A percentile compares a stretch with the other conserved stretches of the same genome.
phyloP scores from a whole-genome alignment of 2,888 invertebrate genomes.

The Leucophenga maculata region DNA sequence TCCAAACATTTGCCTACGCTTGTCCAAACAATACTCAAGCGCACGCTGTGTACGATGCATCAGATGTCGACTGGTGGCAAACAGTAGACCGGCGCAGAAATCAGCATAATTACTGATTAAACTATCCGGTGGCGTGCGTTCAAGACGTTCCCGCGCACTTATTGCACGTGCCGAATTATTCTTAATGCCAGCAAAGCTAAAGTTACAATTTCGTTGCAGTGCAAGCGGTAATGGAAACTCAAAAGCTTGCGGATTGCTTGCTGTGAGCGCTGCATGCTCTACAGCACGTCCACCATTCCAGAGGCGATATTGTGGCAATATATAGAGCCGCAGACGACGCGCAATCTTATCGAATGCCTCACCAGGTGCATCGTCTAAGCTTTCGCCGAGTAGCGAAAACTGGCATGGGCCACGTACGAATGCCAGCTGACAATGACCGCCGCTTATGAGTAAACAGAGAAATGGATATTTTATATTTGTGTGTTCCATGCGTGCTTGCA shows the following conservation, averaged over 20 bases:
- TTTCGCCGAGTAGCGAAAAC: constrained; percentile 85
- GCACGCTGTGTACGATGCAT: constrained; percentile 88
- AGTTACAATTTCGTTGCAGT: constrained; percentile 84
- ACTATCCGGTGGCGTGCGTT: constrained; percentile 77
- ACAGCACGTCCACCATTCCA: constrained; percentile 89
- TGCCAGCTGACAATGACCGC: constrained; percentile 90
- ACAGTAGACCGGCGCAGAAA: constrained; percentile 89
- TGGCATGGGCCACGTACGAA: constrained; percentile 82
- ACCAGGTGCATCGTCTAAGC: constrained; percentile 91
- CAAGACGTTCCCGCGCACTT: constrained; percentile 74
- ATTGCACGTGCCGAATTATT: constrained; percentile 76
- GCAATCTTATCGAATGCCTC: constrained; percentile 95
- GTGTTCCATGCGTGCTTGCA: constrained; percentile 84
- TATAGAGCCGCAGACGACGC: constrained; percentile 85
- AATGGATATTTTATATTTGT: constrained; percentile 84
- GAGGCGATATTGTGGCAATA: constrained; percentile 78
- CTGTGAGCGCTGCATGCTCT: constrained; percentile 82
- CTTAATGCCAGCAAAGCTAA: constrained; percentile 90
- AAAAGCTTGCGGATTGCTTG: constrained; percentile 78
- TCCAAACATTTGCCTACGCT: constrained; percentile 76
- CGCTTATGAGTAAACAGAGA: constrained; percentile 90
- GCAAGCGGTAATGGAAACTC: constrained; percentile 79
- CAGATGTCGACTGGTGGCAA: constrained; percentile 83
- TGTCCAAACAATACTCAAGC: constrained; percentile 79
- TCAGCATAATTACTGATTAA: constrained; percentile 84